Percentiles rank a stretch among this genome's conserved stretches.
Conservation (phyloP, 2,888 invertebrate genomes). For the Asteroscopus sphinx region DNA sequence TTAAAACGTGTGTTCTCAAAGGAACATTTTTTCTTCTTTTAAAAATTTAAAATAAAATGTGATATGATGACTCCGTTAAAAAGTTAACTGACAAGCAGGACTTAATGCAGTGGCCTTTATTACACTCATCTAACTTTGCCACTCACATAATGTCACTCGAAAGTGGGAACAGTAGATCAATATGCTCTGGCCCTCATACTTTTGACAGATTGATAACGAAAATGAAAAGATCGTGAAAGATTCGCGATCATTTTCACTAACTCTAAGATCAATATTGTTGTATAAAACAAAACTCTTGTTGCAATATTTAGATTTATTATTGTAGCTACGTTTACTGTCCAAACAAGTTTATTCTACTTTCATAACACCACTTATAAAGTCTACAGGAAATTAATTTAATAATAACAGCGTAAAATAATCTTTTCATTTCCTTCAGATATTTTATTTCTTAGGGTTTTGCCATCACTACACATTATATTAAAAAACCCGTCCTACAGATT, state of each 20-base stretch:
- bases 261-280: too few species aligned
- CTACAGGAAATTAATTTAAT: background rate
- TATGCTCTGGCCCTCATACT: background rate
- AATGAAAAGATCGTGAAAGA: too few species aligned
- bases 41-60: constrained; percentile 5
- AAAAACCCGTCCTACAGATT: too few species aligned
- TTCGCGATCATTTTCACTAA: too few species aligned
- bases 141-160: background rate
- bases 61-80: constrained; percentile 4
- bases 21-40: background rate
- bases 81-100: constrained; percentile 16
- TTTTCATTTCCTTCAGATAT: background rate
- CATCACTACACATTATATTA: too few species aligned
- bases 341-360: background rate
- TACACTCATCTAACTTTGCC: constrained; percentile 31
- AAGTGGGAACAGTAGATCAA: constrained; percentile 17
- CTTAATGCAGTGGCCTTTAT: constrained; percentile 21
- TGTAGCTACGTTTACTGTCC: background rate
- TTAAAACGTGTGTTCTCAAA: too few species aligned
- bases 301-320: too few species aligned
- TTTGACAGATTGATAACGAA: too few species aligned
- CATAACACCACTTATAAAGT: background rate
- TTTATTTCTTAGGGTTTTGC: too few species aligned
- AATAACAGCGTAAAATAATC: background rate
- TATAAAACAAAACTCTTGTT: too few species aligned